Base-by-base conservation (phyloP, 2,797 vertebrate genomes). In the Gymnocypris eckloni region DNA sequence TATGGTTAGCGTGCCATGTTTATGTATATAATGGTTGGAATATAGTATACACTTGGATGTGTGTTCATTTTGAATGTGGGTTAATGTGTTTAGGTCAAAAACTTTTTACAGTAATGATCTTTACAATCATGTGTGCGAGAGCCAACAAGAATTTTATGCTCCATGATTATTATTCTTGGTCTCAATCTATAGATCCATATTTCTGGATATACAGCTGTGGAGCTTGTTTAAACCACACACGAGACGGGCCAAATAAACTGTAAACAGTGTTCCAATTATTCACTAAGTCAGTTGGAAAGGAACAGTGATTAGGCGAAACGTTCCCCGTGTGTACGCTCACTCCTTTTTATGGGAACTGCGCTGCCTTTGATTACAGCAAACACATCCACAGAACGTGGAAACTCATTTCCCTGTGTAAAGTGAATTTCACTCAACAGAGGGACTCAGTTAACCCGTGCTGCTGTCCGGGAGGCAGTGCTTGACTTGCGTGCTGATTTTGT, bases 201-300 rank as follows among this genome's bases (percentile, higher is more conserved):
- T 81, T 86, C 10, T 33, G 45, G 71, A 76, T 37, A 50, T 37
- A 50, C 48, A 69, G 50, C 66, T 79, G 86, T 54, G 52, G 69
- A 56, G 73, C 59, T 28, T 20, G 70, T 77, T 72, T 83, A 72
- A 79, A 59, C 41, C 77, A 41, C 18, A 54, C 59, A 33, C 12
- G 18, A 70, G 25, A 69, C 48, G 37, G 0, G 64, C 80, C 61
- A 82, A 83, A 76, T 85, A 48, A 59, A 52, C 50, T 20, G 76
- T 70, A 89, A 87, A 78, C 75, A 69, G 78, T 66, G 66, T 64
- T 85, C 56, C 54, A 88, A 86, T 90, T 83, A 83, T 87, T 85
- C 69, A 15, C 66, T 48, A 39, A 81, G 83, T 81, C 79, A 87
- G 48, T 69, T 75, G 73, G 56, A 82, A 11, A 67, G 84, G 73